A percentile compares a stretch with the other conserved stretches of the same genome.
These are phyloP conservation scores for Psittacula echo DNA, from an alignment of 2,797 vertebrate genomes.

Conservation along the genomic window DNA sequence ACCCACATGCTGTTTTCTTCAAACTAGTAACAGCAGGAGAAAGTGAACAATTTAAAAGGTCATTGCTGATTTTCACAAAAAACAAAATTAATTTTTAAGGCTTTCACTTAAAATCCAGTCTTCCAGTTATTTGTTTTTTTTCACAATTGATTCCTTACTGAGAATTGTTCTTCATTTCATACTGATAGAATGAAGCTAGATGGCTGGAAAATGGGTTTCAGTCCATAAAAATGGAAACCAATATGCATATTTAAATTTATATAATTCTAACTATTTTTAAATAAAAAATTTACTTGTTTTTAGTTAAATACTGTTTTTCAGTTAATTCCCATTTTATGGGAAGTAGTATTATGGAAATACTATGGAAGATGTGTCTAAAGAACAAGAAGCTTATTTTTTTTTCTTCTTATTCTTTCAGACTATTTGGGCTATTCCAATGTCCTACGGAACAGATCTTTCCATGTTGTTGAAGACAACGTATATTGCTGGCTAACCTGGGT, in stretches of 20 bases:
- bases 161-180: neutral
- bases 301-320: neutral
- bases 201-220: neutral
- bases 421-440: neutral
- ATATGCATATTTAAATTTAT: neutral
- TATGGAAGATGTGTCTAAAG: neutral
- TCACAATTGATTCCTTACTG: neutral
- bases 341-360: accelerated
- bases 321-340: neutral
- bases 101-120: neutral
- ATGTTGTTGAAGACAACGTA: neutral
- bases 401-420: neutral
- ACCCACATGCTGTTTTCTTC: neutral
- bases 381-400: neutral
- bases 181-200: neutral
- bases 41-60: neutral
- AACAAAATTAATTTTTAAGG: accelerated
- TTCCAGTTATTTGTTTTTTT: neutral
- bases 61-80: neutral
- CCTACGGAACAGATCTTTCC: neutral
- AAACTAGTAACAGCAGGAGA: neutral
- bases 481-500: neutral
- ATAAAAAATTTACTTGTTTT: neutral
- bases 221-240: neutral
- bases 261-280: neutral